phyloP scores from a whole-genome alignment of 2,113 vertebrate genomes.

The Phaethon lepturus region DNA sequence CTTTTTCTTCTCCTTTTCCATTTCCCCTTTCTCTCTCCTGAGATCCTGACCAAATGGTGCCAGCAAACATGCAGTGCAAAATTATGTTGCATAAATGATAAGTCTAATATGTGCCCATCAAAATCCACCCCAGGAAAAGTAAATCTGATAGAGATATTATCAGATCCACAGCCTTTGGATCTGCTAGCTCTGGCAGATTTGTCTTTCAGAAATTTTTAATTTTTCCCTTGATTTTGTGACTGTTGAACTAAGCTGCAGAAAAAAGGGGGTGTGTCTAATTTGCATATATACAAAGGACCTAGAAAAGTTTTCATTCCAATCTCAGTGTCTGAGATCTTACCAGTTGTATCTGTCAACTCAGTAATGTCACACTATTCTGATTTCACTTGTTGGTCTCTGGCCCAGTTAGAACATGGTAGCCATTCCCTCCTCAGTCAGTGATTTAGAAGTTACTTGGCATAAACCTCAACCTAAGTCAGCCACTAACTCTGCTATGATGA shows the following conservation, averaged over 20 bases:
- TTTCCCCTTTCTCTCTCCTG: background rate
- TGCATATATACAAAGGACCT: background rate
- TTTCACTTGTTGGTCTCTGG: background rate
- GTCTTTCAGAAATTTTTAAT: background rate
- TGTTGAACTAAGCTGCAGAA: background rate
- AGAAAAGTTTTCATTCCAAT: background rate
- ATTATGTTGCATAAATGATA: background rate
- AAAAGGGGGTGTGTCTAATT: accelerated
- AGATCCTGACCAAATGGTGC: background rate
- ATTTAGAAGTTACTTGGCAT: background rate
- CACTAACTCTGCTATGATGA: background rate
- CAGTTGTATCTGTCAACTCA: background rate
- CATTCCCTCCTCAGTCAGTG: background rate
- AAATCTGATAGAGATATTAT: background rate
- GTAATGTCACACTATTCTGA: background rate
- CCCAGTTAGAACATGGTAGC: accelerated
- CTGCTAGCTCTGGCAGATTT: background rate
- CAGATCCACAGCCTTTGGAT: background rate
- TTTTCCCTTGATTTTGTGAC: background rate
- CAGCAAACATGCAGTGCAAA: background rate
- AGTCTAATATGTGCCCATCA: background rate
- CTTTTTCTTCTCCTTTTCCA: background rate
- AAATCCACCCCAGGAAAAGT: background rate
- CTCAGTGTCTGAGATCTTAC: background rate
- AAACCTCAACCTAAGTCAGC: background rate